These are phyloP conservation scores for Antechinus flavipes DNA, from an alignment of 2,113 vertebrate species.

Conservation along the genomic window DNA sequence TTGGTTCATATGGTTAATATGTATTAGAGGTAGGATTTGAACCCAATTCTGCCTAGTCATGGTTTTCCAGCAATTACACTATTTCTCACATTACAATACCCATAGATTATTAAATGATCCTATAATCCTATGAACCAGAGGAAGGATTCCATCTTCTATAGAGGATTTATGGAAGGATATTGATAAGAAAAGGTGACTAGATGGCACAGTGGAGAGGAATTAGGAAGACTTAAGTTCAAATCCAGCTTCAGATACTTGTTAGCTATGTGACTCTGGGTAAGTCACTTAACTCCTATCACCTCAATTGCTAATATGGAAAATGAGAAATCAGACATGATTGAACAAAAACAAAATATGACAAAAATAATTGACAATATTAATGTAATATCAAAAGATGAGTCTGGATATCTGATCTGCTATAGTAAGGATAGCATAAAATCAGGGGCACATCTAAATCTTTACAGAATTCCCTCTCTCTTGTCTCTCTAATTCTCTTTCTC, in stretches of 20 bases:
- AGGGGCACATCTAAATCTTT: background rate
- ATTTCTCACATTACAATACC: background rate
- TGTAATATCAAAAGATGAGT: background rate
- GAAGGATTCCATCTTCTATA: background rate
- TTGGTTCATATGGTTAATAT: background rate
- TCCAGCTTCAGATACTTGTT: background rate
- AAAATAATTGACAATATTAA: background rate
- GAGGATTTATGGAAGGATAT: background rate
- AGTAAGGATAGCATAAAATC: background rate
- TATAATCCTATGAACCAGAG: background rate
- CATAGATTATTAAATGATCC: background rate
- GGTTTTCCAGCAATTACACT: background rate
- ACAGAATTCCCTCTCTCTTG: background rate
- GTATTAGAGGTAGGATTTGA: background rate
- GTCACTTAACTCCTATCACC: background rate
- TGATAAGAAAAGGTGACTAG: background rate
- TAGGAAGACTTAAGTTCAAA: background rate
- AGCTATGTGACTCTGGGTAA: background rate
- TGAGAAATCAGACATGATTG: background rate
- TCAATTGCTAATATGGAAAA: background rate
- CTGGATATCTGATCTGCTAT: background rate
- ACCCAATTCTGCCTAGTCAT: background rate
- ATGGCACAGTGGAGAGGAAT: background rate
- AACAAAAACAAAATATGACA: too few relatives aligned
- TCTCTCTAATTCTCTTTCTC: too few relatives aligned